Evolutionary conservation across 2,113 vertebrate genomes (phyloP), one percentile per base, ranked within the genome.

Genomic region (Chaetops frenatus): DNA sequence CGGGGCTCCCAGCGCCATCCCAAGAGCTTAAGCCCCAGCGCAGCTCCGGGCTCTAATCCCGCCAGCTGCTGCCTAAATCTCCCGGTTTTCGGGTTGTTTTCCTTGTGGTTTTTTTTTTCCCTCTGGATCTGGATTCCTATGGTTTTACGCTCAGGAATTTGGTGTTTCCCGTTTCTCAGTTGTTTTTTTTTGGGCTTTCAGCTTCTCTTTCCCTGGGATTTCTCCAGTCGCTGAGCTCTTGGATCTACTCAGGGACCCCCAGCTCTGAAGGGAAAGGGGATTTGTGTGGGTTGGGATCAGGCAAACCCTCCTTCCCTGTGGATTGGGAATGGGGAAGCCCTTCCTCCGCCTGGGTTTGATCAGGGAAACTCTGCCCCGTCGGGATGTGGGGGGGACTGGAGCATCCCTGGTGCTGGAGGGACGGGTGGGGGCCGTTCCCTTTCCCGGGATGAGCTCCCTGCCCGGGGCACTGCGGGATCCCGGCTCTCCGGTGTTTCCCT

Each of bases 1-100:
- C 6, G 0, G 38, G 15, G 77, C 48, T 27, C 12, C 5, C 40
- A 56, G 86, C 74, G 6, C 42, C 19, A 78, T 78, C 92, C 86
- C 81, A 15, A 83, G 58, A 67, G 85, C 64, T 90, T 70, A 70
- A 94, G 65, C 76, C 85, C 71, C 71, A 27, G 61, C 21, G 44
- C 82, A 38, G 23, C 91, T 76, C 85, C 6, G 24, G 40, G 40
- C 78, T 1, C 56, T 96, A 92, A 96, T 96, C 92, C 92, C 4
- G 10, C 71, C 94, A 94, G 94, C 92, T 95, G 94, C 71, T 90
- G 83, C 35, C 86, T 91, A 79, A 88, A 88, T 48, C 92, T 58
- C 94, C 47, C 2, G 4, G 0, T 1, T 65, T 72, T 82, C 76
- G 47, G n/a, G 18, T 54, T 66, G 57, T 70, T 91, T 85, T 72